phyloP scores from a whole-genome alignment of 64 coral and sea anemone genomes.

The Orbicella faveolata region DNA sequence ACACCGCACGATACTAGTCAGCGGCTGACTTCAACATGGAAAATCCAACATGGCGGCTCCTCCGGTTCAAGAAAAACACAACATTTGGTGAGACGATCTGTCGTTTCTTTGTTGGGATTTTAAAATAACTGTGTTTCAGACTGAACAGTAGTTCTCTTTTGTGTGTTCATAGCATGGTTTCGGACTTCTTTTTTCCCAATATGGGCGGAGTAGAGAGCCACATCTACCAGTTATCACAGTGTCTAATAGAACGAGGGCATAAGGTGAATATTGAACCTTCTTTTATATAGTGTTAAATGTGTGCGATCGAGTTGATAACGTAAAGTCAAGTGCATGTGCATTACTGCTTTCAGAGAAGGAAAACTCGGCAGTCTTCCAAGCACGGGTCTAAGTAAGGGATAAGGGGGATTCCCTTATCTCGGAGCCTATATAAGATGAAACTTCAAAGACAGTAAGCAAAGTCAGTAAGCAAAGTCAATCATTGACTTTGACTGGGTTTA shows the following conservation, averaged over 20 bases:
- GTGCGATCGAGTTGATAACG: background rate
- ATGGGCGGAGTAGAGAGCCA: conserved; percentile 99
- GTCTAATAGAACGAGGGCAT: conserved; percentile 84
- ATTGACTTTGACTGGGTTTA: too few relatives aligned
- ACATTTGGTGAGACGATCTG: conserved; percentile 61
- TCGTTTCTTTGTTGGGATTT: background rate
- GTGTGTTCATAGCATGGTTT: conserved; percentile 82
- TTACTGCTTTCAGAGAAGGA: too few relatives aligned
- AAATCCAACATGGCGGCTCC: conserved; percentile 55
- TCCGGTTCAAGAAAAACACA: conserved; percentile 23
- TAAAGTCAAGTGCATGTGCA: background rate
- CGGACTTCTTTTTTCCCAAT: conserved; percentile 98
- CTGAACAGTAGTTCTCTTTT: background rate
- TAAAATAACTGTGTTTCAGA: background rate
- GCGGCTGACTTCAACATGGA: conserved; percentile 21
- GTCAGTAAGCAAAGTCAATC: too few relatives aligned
- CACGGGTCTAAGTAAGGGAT: too few relatives aligned
- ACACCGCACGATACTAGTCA: background rate
- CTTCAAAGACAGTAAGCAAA: too few relatives aligned
- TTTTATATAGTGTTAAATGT: background rate
- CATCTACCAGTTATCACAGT: conserved; percentile 91
- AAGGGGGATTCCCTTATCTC: too few relatives aligned
- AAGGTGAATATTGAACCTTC: conserved; percentile 54
- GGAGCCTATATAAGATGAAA: too few relatives aligned
- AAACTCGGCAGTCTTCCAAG: too few relatives aligned